Conservation (phyloP, 1,140 invertebrate species). For the Aphelenchoides fujianensis region DNA sequence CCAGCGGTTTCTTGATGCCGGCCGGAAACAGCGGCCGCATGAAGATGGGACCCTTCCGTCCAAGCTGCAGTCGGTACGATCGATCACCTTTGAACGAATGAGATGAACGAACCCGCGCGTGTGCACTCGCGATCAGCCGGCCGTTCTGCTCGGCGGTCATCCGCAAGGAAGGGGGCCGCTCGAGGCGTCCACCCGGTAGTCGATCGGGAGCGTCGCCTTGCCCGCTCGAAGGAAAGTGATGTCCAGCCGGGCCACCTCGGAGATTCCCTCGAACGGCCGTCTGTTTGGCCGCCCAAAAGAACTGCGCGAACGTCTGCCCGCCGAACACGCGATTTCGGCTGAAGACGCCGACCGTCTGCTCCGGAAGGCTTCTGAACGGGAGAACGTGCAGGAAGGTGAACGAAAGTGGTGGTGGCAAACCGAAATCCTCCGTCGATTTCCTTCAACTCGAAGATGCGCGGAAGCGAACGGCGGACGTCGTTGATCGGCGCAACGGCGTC, state of each 20-base stretch:
- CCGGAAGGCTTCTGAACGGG: conserved; percentile 6
- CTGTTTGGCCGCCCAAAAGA: conserved; percentile 4
- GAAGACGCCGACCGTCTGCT: conserved; percentile 5
- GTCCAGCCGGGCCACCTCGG: neutral
- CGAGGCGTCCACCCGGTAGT: neutral
- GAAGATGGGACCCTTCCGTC: neutral
- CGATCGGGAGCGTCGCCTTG: neutral
- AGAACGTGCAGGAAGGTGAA: no score
- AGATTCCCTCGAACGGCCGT: no score
- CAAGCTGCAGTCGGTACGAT: neutral
- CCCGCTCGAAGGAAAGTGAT: neutral
- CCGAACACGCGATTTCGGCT: conserved; percentile 3
- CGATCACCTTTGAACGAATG: no score
- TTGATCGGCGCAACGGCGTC: neutral
- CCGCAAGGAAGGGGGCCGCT: neutral
- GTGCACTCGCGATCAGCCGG: neutral
- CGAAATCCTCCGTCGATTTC: neutral
- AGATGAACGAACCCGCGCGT: neutral
- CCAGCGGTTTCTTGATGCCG: neutral
- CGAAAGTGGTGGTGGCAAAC: neutral
- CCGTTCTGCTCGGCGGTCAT: conserved; percentile 4
- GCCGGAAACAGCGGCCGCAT: neutral
- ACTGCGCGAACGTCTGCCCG: neutral
- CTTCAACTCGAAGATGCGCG: neutral
- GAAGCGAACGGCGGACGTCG: neutral